Percentiles rank a stretch among this genome's conserved stretches.
Evolutionary conservation across 92 coral and sea anemone species (phyloP).

Genomic region (Bergia sp.): DNA sequence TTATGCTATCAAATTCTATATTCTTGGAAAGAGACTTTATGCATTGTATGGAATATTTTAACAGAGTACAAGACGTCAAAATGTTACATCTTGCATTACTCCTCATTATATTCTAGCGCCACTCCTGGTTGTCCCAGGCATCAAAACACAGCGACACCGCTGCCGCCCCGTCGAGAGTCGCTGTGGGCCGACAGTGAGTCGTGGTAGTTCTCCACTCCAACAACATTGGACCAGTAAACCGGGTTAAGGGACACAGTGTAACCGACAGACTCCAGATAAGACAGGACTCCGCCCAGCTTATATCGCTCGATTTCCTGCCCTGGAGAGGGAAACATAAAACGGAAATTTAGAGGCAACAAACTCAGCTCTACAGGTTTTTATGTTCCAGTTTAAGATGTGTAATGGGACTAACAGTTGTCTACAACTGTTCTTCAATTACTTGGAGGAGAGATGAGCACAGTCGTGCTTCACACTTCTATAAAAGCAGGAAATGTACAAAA

Average conservation of each 20-base stretch:
- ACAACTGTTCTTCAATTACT: neutral
- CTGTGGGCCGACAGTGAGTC: slow-evolving; percentile 76
- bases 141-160: slow-evolving; percentile 74
- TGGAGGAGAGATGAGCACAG: neutral
- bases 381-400: neutral
- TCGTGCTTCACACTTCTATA: too few species aligned
- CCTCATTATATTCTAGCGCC: neutral
- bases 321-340: slow-evolving; percentile 24
- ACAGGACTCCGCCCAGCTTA: slow-evolving; percentile 31
- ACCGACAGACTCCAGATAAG: slow-evolving; percentile 63
- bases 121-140: neutral
- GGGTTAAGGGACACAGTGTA: slow-evolving; percentile 59
- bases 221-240: slow-evolving; percentile 60
- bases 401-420: neutral
- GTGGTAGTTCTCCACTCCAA: slow-evolving; percentile 74
- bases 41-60: too few species aligned
- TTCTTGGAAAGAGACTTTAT: too few species aligned
- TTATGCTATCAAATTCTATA: too few species aligned
- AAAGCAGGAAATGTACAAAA: too few species aligned
- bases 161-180: slow-evolving; percentile 84
- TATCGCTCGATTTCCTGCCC: slow-evolving; percentile 60
- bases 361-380: neutral
- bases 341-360: neutral
- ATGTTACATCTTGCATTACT: too few species aligned
- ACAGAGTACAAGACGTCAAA: neutral